Evolutionary conservation across 1,140 invertebrate species (phyloP).

Genomic region (Drosophila lowei): DNA sequence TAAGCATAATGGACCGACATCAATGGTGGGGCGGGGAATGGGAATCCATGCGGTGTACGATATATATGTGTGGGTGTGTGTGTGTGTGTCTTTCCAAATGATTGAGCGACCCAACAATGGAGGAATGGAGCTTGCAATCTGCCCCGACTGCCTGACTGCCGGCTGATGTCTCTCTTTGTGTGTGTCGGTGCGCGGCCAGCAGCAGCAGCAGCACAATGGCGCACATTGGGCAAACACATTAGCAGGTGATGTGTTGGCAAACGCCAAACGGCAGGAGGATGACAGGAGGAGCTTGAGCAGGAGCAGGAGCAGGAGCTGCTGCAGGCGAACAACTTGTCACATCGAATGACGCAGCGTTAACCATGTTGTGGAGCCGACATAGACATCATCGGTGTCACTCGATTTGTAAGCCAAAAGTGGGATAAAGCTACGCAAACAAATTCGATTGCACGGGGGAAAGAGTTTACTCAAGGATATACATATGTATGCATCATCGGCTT

Average conservation of each 20-base stretch:
- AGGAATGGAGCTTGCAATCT: conserved; percentile 12
- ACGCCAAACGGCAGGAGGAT: background rate
- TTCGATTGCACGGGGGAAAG: too few relatives aligned
- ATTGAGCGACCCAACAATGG: conserved; percentile 42
- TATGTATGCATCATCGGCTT: too few relatives aligned
- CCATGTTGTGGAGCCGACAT: background rate
- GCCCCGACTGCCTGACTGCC: background rate
- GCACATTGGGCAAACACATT: conserved; percentile 57
- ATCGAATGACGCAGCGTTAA: conserved; percentile 2
- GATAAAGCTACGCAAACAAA: conserved; percentile 1
- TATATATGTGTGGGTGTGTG: background rate
- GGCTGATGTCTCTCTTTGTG: conserved; percentile 13
- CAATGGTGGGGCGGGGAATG: too few relatives aligned
- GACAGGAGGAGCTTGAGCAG: background rate
- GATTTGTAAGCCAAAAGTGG: background rate
- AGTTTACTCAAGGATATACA: too few relatives aligned
- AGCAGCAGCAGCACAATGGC: conserved; percentile 3
- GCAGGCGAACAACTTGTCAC: background rate
- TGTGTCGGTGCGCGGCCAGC: too few relatives aligned
- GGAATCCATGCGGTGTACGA: background rate
- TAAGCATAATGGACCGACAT: conserved; percentile 69
- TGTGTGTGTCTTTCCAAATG: conserved; percentile 41
- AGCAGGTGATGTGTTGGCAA: conserved; percentile 27
- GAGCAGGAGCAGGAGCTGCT: background rate
- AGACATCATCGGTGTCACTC: background rate